Base-by-base conservation (phyloP, 2,113 vertebrate species). In the Neofelis nebulosa region DNA sequence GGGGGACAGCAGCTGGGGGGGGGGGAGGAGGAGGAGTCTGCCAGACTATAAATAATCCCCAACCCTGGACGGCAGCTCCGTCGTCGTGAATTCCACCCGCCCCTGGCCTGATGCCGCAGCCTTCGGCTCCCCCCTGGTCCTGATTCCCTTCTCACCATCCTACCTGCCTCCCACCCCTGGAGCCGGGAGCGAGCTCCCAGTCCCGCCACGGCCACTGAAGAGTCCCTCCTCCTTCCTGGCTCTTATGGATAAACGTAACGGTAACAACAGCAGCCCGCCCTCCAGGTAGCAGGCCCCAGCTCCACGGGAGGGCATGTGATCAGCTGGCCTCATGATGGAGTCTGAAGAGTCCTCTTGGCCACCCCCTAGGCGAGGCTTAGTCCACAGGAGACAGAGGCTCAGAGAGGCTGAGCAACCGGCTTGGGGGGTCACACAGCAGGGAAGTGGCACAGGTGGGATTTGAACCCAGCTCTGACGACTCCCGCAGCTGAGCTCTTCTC, bases 11-110 rank as follows among this genome's bases (percentile, higher is more conserved):
- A 71, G 96, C 95, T 97, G 96, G 65, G 27, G 16, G 61, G 36
- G 71, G 84, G 16, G 61, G 38, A 66, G 84, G 38, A 6, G 65
- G 61, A 38, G 55, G 45, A 61, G 21, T 1, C n/a, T 4, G 84
- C 94, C 90, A 91, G 91, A 18, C 98, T 97, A 98, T 98, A 98
- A 98, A 98, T 98, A 98, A 50, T 73, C 41, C 52, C 55, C 68
- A 36, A 2, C 21, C 16, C 55, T 23, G 52, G 90, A 74, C 23
- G 38, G 61, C 69, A 86, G 81, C 85, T 69, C 95, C 81, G 45
- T 66, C 81, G 45, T 66, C 1, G 8, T 2, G 15, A 73, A 91
- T 65, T 63, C 90, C 50, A 48, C 48, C 4, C 16, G 16, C 36
- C 36, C 52, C 50, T 23, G 7, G 79, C 76, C 81, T 50, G 15